Base-by-base conservation (phyloP, 2,113 vertebrate genomes). In the Sisor rabdophorus region DNA sequence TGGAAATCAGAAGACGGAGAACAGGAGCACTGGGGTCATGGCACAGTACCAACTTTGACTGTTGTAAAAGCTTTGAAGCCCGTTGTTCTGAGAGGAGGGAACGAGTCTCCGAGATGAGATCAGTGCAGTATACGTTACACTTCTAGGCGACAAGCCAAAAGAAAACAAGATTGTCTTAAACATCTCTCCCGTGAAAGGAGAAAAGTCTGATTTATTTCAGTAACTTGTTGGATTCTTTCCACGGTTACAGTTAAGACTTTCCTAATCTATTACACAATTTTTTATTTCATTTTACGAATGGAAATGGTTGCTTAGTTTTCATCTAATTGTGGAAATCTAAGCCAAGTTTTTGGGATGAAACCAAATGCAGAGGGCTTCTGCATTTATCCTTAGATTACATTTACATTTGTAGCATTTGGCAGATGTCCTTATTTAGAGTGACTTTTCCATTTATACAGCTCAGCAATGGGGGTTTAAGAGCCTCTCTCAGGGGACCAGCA, bases 51-150 rank as follows among this genome's bases (percentile, higher is more conserved):
- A 55, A 36, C 24, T 65, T 79, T 26, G 60, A 63, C 63, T 70
- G 47, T 68, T 19, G 68, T 48, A 77, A 30, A 30, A 52, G 30
- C 67, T 77, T 77, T 58, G 56, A 74, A 63, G 17, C 67, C 72
- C 78, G 68, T 20, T 55, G 19, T 32, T 80, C 70, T 85, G 80
- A 44, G 61, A 80, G 75, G 79, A 72, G 61, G 68, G 81, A 53
- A 77, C 73, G 78, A 53, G 67, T 63, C 83, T 50, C 16, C 56
- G 55, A 16, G 76, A 85, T 88, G 86, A 90, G 82, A 81, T 87
- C 86, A 87, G 78, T 60, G 17, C 52, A 50, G 17, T 52, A 32
- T 59, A 64, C 69, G 28, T 36, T 75, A 26, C 63, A 16, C 63
- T 52, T 84, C 71, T 52, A 84, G 83, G 89, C 87, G 86, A 63